Evolutionary conservation across 1,140 invertebrate genomes (phyloP).

Genomic region (Bombyx mori): DNA sequence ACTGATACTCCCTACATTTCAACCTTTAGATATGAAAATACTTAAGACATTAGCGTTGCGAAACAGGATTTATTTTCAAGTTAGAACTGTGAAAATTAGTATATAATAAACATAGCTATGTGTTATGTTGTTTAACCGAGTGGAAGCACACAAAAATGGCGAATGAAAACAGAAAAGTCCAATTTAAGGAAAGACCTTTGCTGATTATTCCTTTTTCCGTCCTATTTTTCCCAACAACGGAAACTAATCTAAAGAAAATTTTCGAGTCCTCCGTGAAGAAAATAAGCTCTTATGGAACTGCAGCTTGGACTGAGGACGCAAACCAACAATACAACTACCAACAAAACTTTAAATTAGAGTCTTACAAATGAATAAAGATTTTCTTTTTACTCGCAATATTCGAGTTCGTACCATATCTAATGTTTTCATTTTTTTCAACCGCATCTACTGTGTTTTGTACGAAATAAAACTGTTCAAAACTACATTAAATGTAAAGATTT

Average conservation of each 20-base stretch:
- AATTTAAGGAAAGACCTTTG: conserved; percentile 54
- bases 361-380: conserved; percentile 28
- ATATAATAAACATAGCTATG: conserved; percentile 40
- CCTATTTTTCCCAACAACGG: conserved; percentile 66
- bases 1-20: too few species aligned
- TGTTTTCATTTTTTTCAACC: neutral
- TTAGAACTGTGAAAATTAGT: conserved; percentile 34
- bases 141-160: conserved; percentile 34
- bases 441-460: too few species aligned
- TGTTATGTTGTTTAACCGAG: conserved; percentile 28
- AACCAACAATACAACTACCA: conserved; percentile 51
- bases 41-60: too few species aligned
- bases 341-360: conserved; percentile 67
- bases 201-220: conserved; percentile 61
- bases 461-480: too few species aligned
- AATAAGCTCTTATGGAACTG: conserved; percentile 69
- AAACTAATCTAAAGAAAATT: conserved; percentile 71
- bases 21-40: too few species aligned
- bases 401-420: neutral
- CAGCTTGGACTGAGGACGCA: conserved; percentile 59
- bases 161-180: conserved; percentile 45
- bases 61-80: conserved; percentile 13
- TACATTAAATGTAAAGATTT: too few species aligned
- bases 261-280: conserved; percentile 61
- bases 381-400: neutral